Base-by-base conservation (phyloP, 2,113 vertebrate species). In the Rhizomys pruinosus region DNA sequence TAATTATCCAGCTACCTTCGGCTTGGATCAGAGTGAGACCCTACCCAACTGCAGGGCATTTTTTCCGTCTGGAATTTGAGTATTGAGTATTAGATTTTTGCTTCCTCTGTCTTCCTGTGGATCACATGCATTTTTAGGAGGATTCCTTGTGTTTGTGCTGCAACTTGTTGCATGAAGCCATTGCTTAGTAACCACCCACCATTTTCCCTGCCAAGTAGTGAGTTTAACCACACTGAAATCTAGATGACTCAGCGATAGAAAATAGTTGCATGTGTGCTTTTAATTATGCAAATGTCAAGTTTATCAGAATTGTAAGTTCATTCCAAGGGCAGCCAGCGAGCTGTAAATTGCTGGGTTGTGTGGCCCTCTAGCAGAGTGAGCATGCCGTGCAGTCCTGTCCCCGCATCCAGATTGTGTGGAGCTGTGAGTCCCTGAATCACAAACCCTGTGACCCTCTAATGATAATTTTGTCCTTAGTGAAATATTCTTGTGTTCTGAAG, bases 1-100 rank as follows among this genome's bases (percentile, higher is more conserved):
- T 95, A 96, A 97, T 97, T 97, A 96, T 96, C 92, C 78, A 81
- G 74, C 92, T 96, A 97, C 96, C 96, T 97, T 97, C 95, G 90
- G 85, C 96, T 95, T 84, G 63, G 89, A 92, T 92, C 66, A 66
- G 68, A 85, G 82, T 96, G 93, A 90, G 68, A 87, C 47, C 81
- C 86, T 96, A 93, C 80, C 84, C 39, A 71, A 90, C 91, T 96
- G 59, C 32, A 37, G 80, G 68, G 44, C 90, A 87, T 44, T 97
- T 76, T 95, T 96, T 96, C n/a, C 89, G 93, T 95, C 86, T 87
- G 73, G 80, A 71, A 57, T 89, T 96, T 97, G 89, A 96, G 84
- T 87, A 81, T 86, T 95, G 92, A 47, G 29, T 84, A 86, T 93
- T 84, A 91, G 78, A 72, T 79, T 93, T 87, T 88, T 94, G 92